Base-by-base conservation (phyloP, 2,797 vertebrate species). In the Dendrocincla fuliginosa region DNA sequence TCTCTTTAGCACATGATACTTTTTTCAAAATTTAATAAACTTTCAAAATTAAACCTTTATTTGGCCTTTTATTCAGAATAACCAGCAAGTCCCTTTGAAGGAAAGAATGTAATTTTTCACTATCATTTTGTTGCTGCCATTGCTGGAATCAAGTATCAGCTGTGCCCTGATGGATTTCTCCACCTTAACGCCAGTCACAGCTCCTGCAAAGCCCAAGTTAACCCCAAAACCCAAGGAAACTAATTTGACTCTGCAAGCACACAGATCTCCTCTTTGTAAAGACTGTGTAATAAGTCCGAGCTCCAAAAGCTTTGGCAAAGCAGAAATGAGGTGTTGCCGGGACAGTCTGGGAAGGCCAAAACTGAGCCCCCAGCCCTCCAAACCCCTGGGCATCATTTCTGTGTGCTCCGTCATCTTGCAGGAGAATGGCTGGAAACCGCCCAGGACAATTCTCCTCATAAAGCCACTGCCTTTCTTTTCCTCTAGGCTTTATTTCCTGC, bases 381-480 rank as follows among this genome's bases (percentile, higher is more conserved):
- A 83, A 56, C 16, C 18, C 42, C 30, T 27, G 42, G 14, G 17
- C 18, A 86, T 55, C 1, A 1, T 52, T 77, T 81, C 52, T 1
- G 1, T 13, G 9, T 1, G 1, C n/a, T 46, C 35, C 1, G 0
- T 50, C 27, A 3, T 30, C 64, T 65, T 42, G 10, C 12, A 5
- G n/a, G 15, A n/a, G 5, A 25, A 52, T 1, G 14, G 8, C 52
- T 67, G 70, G 53, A 78, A 79, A 78, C 19, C 30, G 70, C 56
- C 20, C 44, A 63, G 69, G 33, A 55, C 2, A 2, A 23, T 70
- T 59, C 70, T 56, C 2, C 70, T 56, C 2, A 1, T 42, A 63
- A 67, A 81, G 39, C 30, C 2, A 0, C 44, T 70, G 53, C 37
- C 41, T 68, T 84, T 46, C 12, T 84, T 63, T 71, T 78, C 61